Evolutionary conservation across 2,797 vertebrate genomes (phyloP).

Genomic region (Triplophysa yarkandensis): DNA sequence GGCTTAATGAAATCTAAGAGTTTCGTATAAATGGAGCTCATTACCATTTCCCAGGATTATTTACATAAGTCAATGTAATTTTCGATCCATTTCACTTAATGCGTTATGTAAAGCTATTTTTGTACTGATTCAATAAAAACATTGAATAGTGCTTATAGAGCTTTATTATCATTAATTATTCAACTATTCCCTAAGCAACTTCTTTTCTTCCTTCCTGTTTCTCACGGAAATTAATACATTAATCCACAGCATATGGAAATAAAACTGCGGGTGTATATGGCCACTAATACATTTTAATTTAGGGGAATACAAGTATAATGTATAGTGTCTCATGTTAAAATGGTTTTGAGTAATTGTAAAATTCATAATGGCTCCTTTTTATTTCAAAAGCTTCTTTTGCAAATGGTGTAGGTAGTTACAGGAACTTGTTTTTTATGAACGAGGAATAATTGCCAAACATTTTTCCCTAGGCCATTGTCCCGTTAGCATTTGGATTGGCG

Average conservation of each 20-base stretch:
- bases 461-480: no score
- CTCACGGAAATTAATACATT: not conserved
- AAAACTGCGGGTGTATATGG: not conserved
- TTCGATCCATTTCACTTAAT: constrained; percentile 32
- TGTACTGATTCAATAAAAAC: constrained; percentile 29
- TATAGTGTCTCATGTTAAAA: no score
- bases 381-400: no score
- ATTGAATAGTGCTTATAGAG: constrained; percentile 43
- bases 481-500: no score
- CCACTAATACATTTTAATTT: not conserved
- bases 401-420: no score
- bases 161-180: constrained; percentile 65
- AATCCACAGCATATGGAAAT: not conserved
- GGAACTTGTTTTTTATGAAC: no score
- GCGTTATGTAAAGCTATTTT: constrained; percentile 37
- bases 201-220: not conserved
- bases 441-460: no score
- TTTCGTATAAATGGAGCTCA: constrained; percentile 34
- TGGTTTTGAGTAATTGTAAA: no score
- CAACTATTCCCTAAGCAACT: constrained; percentile 53
- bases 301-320: no score
- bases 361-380: no score
- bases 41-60: constrained; percentile 29
- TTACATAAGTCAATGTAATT: constrained; percentile 21
- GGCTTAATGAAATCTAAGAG: constrained; percentile 23